These are phyloP conservation scores for Rhyzopertha dominica DNA, from an alignment of 1,140 invertebrate genomes.

Conservation along the genomic window DNA sequence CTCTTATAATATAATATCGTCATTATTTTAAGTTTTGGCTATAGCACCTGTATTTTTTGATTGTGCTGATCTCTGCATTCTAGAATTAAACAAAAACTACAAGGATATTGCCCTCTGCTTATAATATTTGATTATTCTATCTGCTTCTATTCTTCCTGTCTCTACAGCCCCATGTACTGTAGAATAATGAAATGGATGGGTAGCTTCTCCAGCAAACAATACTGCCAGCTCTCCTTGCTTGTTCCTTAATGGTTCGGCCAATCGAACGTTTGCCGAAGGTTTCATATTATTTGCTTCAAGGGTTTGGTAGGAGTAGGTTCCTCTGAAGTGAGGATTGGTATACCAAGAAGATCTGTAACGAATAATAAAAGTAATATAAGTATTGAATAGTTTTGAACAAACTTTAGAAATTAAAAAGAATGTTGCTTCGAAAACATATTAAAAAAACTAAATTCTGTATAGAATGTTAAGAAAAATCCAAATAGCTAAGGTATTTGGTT, in stretches of 20 bases:
- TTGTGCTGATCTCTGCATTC: too few relatives aligned
- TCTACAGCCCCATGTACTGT: slow-evolving; percentile 61
- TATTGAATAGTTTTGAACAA: neutral
- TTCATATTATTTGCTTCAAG: slow-evolving; percentile 10
- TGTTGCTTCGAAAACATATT: neutral
- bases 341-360: slow-evolving; percentile 18
- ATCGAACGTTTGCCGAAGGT: slow-evolving; percentile 9
- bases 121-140: slow-evolving; percentile 40
- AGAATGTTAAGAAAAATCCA: neutral
- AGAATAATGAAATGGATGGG: slow-evolving; percentile 49
- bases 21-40: too few relatives aligned
- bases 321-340: slow-evolving; percentile 21
- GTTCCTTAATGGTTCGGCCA: slow-evolving; percentile 17
- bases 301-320: slow-evolving; percentile 21
- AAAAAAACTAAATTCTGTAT: neutral
- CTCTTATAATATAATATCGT: too few relatives aligned
- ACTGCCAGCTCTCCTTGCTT: slow-evolving; percentile 19
- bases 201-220: slow-evolving; percentile 47
- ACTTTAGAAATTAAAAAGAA: neutral
- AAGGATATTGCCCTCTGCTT: slow-evolving; percentile 3
- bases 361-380: neutral
- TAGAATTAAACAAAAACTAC: neutral
- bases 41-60: too few relatives aligned
- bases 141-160: slow-evolving; percentile 52
- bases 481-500: neutral